Percentiles rank a stretch among this genome's conserved stretches.
phyloP scores from a whole-genome alignment of 2,113 vertebrate genomes.

The Oreamnos americanus region DNA sequence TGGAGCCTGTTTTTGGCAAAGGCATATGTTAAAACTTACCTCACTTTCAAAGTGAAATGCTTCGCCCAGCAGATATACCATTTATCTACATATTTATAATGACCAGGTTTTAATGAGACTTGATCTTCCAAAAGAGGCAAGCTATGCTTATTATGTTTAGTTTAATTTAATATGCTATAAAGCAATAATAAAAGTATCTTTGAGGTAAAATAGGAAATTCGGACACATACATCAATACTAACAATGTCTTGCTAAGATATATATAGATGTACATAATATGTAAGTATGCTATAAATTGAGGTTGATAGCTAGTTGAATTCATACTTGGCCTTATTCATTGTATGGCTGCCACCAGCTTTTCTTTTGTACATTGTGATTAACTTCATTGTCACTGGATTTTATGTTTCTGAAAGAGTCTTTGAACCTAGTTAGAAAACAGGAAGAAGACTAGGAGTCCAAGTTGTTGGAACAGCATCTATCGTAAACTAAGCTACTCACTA shows the following conservation, averaged over 20 bases:
- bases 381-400: slow-evolving; percentile 82
- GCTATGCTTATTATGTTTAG: not conserved
- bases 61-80: not conserved
- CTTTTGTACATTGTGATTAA: slow-evolving; percentile 81
- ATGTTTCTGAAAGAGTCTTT: slow-evolving; percentile 78
- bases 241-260: not conserved
- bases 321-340: slow-evolving; percentile 78
- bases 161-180: slow-evolving; percentile 51
- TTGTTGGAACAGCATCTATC: slow-evolving; percentile 18
- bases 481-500: slow-evolving; percentile 69
- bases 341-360: slow-evolving; percentile 79
- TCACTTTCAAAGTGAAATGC: not conserved
- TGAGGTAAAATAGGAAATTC: slow-evolving; percentile 49
- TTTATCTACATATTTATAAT: not conserved
- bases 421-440: slow-evolving; percentile 70
- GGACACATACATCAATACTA: not conserved
- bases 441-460: slow-evolving; percentile 56
- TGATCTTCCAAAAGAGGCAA: not conserved
- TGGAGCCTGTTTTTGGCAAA: not conserved
- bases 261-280: slow-evolving; percentile 39
- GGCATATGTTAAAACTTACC: not conserved
- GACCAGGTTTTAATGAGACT: not conserved
- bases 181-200: slow-evolving; percentile 72
- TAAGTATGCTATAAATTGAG: slow-evolving; percentile 73
- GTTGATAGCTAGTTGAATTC: slow-evolving; percentile 75